A percentile compares a stretch with the other conserved stretches of the same genome.
Conservation (phyloP, 35 echinoderm and acorn worm genomes). For the Ophiothrix spiculata region DNA sequence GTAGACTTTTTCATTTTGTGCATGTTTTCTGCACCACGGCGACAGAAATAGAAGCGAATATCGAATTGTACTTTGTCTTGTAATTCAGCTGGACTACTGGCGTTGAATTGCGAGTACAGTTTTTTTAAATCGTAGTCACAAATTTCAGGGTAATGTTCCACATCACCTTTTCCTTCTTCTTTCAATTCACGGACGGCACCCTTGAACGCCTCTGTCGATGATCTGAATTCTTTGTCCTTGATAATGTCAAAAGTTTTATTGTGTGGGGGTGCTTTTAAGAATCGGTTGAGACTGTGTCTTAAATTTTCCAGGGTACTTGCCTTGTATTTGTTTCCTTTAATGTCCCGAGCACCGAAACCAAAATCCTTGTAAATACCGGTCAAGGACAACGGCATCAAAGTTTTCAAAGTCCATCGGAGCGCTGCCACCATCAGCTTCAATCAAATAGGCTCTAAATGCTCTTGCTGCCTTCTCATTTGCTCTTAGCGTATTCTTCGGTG, state of each 20-base stretch:
- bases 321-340: not conserved
- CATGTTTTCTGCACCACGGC: no score
- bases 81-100: not conserved
- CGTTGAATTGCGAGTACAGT: no score
- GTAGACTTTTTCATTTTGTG: no score
- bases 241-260: not conserved
- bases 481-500: not conserved
- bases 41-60: no score
- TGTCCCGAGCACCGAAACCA: not conserved
- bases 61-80: conserved; percentile 18
- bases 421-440: not conserved
- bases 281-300: not conserved
- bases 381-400: not conserved
- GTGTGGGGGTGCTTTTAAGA: not conserved
- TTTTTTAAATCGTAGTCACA: not conserved
- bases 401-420: not conserved
- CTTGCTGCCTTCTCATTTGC: not conserved
- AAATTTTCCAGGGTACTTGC: conserved; percentile 7
- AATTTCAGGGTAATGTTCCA: conserved; percentile 27
- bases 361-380: not conserved
- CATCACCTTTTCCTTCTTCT: conserved; percentile 10
- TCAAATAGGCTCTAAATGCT: not conserved
- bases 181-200: conserved; percentile 16
- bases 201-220: conserved; percentile 7
- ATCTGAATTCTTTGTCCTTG: conserved; percentile 4